phyloP scores from a whole-genome alignment of 2,113 vertebrate genomes.

The Brienomyrus brachyistius region DNA sequence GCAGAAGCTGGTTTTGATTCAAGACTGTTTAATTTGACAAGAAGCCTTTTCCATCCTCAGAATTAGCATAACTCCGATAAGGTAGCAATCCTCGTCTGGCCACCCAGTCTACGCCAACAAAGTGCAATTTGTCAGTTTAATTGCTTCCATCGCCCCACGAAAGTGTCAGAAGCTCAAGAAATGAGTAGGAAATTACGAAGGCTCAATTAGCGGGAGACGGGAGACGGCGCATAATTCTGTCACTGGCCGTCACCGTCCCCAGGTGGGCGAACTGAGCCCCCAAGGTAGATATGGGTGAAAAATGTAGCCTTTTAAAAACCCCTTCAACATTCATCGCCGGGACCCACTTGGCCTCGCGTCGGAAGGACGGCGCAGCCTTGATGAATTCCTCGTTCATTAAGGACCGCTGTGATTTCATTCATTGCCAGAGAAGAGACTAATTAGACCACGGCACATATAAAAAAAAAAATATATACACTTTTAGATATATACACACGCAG shows the following conservation, averaged over 20 bases:
- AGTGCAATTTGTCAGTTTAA: constrained; percentile 48
- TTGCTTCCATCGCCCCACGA: constrained; percentile 49
- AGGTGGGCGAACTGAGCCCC: constrained; percentile 44
- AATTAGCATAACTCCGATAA: constrained; percentile 9
- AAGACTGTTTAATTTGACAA: constrained; percentile 1
- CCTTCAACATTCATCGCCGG: constrained; percentile 42
- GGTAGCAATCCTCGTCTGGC: constrained; percentile 42
- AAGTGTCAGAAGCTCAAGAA: constrained; percentile 32
- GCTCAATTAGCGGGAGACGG: constrained; percentile 20
- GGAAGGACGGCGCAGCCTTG: constrained; percentile 30
- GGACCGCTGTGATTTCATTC: constrained; percentile 43
- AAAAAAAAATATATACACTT: not conserved
- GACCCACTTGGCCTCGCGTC: constrained; percentile 35
- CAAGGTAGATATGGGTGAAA: constrained; percentile 49
- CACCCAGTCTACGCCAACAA: constrained; percentile 49
- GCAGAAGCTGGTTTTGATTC: not conserved
- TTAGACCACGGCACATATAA: constrained; percentile 21
- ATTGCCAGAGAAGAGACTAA: constrained; percentile 41
- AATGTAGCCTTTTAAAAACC: constrained; percentile 45
- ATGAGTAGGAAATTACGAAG: constrained; percentile 41
- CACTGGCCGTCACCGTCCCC: constrained; percentile 44
- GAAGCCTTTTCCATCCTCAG: not conserved
- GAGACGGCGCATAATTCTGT: constrained; percentile 35
- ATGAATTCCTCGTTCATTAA: constrained; percentile 48
- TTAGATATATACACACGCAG: not conserved